Percentiles rank a stretch among this genome's conserved stretches.
phyloP scores from a whole-genome alignment of 1,140 invertebrate genomes.

The Wiebesia pumilae region DNA sequence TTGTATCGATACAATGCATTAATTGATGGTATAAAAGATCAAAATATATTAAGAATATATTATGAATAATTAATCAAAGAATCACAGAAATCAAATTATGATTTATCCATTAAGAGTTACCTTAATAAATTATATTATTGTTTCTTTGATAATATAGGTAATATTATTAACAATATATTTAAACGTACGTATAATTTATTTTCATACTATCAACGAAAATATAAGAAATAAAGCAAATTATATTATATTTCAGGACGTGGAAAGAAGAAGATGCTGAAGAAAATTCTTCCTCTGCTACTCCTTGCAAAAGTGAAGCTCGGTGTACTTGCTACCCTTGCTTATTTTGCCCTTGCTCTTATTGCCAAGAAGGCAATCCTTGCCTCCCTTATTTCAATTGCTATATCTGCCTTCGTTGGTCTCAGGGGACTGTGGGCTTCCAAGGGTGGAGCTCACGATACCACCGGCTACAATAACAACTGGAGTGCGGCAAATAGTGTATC shows the following conservation, averaged over 20 bases:
- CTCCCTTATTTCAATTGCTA: constrained; percentile 78
- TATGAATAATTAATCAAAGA: no score
- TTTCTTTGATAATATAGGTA: no score
- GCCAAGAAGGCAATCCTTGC: constrained; percentile 82
- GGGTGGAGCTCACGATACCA: constrained; percentile 61
- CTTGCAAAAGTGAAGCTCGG: constrained; percentile 79
- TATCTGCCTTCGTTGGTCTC: constrained; percentile 78
- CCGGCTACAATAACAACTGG: constrained; percentile 69
- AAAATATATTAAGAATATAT: no score
- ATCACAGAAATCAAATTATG: no score
- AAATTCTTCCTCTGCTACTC: constrained; percentile 77
- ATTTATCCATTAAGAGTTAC: no score
- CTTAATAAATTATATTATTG: no score
- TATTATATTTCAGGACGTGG: constrained; percentile 73
- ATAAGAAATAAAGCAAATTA: neutral
- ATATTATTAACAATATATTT: no score
- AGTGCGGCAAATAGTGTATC: constrained; percentile 55
- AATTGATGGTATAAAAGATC: no score
- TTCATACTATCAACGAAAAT: no score
- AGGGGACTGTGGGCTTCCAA: constrained; percentile 72
- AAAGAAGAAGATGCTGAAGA: constrained; percentile 79
- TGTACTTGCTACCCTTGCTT: constrained; percentile 75
- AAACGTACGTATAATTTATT: no score
- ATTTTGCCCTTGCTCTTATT: constrained; percentile 78
- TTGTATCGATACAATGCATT: no score